Conservation (phyloP, 2,888 invertebrate genomes). For the Erynnis tages region DNA sequence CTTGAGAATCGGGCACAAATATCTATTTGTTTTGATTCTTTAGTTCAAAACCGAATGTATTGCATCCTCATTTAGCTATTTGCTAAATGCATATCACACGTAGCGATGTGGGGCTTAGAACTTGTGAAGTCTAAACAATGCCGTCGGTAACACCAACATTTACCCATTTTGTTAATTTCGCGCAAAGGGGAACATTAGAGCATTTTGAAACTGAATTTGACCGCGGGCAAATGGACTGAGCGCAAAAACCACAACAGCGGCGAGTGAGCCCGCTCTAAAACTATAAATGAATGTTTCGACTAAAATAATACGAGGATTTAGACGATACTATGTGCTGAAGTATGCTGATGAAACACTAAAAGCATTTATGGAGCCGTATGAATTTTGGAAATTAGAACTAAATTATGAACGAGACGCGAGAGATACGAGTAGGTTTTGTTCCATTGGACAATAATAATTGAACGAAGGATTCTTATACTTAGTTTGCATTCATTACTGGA, state of each 20-base stretch:
- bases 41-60: constrained; percentile 2
- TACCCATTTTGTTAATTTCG: constrained; percentile 55
- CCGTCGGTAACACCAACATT: constrained; percentile 44
- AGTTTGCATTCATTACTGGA: too few relatives aligned
- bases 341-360: constrained; percentile 20
- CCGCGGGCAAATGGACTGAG: constrained; percentile 60
- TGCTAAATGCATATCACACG: constrained; percentile 6
- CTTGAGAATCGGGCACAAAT: neutral
- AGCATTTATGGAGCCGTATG: constrained; percentile 8
- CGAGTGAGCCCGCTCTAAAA: constrained; percentile 44
- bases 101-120: neutral
- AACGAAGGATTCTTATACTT: too few relatives aligned
- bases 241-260: constrained; percentile 53
- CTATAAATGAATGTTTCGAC: constrained; percentile 49
- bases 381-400: constrained; percentile 5
- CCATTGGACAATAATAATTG: too few relatives aligned
- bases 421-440: neutral
- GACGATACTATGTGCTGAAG: constrained; percentile 20
- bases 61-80: constrained; percentile 12
- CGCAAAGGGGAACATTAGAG: constrained; percentile 56
- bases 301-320: constrained; percentile 35
- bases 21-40: neutral
- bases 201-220: constrained; percentile 51
- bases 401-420: neutral
- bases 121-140: constrained; percentile 19